Base-by-base conservation (phyloP, 2,797 vertebrate species). In the Parotocinclus haroldoi region DNA sequence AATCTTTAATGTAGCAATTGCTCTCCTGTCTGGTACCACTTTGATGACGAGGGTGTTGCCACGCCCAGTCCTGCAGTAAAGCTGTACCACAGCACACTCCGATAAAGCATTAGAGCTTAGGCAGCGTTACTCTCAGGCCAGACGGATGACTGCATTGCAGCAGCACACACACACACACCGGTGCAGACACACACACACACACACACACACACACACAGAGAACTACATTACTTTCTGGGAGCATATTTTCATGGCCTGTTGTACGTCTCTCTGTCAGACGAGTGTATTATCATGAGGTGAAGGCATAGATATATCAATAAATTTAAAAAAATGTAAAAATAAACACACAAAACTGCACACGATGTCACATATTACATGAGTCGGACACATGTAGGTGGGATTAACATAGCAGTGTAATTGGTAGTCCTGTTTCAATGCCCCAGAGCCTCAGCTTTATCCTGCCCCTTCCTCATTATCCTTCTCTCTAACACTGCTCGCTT, bases 361-460 rank as follows among this genome's bases (percentile, higher is more conserved):
- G 9, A 3, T 9, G 10, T 42, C 4, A 42, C 2, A 42, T 8
- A 42, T 42, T 3, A 8, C 10, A 42, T 4, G 10, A 42, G 8
- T 42, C 8, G 1, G 9, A 42, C 40, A 11, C 40, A 42, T 42
- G 7, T 42, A 42, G 8, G 8, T 76, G 78, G 85, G 82, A 88
- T 88, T 85, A 84, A 85, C 88, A 85, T 81, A 79, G 72, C 79
- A 86, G 90, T 84, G 83, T 58, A 10, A 19, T 14, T 49, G 13
- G 50, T 63, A n/a, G 44, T 18, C 44, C 40, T 40, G 39, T 56
- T 56, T 18, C 67, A 57, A 44, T 66, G 38, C 9, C n/a, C n/a
- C n/a, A n/a, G n/a, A n/a, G n/a, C n/a, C n/a, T n/a, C n/a, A n/a
- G n/a, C n/a, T n/a, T n/a, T n/a, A n/a, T n/a, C n/a, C n/a, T n/a